Evolutionary conservation across 2,113 vertebrate genomes (phyloP), one percentile per base, ranked within the genome.

Genomic region (Loxodonta africana): DNA sequence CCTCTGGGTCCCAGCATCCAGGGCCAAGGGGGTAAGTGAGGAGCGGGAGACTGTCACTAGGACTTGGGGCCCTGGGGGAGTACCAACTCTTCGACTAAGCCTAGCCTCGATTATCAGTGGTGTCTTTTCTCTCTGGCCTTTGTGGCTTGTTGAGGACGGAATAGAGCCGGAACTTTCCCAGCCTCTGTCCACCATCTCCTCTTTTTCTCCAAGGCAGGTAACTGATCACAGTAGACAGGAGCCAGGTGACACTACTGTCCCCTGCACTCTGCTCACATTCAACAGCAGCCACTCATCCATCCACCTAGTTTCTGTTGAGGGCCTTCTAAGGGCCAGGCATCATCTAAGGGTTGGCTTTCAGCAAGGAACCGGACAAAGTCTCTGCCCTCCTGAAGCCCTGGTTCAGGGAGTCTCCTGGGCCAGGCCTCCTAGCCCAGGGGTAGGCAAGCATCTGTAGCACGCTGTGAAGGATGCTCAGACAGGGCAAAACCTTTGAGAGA

Each of bases 1-100:
- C 60, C 78, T 67, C 76, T n/a, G 86, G 73, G n/a, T 84, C 48
- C 91, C 76, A 60, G 20, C 12, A 73, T 8, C 71, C 83, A 74
- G 46, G 80, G 53, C 65, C 63, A 7, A 67, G 46, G n/a, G 17
- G 26, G 12, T 73, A 46, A 53, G 74, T 60, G 63, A 83, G 15
- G n/a, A 83, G 48, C 44, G 1, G 2, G 33, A 51, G 41, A 44
- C 62, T 5, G 5, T 46, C 76, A 48, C 87, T 57, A 37, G 74
- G 69, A 80, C 37, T 57, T 23, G 7, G 57, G n/a, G 73, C 51
- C 2, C n/a, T 7, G 0, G 15, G 7, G 10, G 51, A 53, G 28
- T 33, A 51, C 33, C 37, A 12, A 53, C 4, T 20, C 14, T 53
- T 33, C 46, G 63, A 37, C 3, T 33, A n/a, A 83, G 21, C 48